Conservation (phyloP, 1,140 invertebrate species). For the Cyrtorhinus lividipennis region DNA sequence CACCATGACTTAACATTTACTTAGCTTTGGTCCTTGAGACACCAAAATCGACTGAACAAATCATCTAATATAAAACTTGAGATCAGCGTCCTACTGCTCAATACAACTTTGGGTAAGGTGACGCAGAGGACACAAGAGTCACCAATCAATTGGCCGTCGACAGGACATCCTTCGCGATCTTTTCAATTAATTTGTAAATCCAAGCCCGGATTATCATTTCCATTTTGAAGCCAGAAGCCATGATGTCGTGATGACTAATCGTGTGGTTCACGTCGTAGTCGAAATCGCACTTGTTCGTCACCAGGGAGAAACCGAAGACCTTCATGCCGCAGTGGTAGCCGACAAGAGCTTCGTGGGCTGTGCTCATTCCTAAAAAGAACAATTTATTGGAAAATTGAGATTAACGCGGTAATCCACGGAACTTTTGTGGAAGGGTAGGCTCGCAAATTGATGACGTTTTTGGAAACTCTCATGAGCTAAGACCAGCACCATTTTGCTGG, state of each 20-base stretch:
- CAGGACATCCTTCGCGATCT: no score
- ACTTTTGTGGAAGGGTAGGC: no score
- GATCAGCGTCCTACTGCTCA: no score
- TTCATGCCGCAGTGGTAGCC: constrained; percentile 81
- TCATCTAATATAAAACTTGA: background rate
- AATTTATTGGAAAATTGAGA: no score
- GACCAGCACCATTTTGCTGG: no score
- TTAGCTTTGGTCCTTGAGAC: background rate
- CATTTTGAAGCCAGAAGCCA: constrained; percentile 28
- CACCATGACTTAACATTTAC: no score
- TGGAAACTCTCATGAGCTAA: no score
- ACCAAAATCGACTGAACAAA: background rate
- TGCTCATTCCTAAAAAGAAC: constrained; percentile 27
- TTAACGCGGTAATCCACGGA: no score
- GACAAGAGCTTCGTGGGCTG: constrained; percentile 64
- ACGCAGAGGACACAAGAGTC: no score
- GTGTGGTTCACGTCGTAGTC: constrained; percentile 59
- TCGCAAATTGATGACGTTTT: no score
- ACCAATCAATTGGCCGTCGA: no score
- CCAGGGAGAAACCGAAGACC: constrained; percentile 79
- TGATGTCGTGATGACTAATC: constrained; percentile 79
- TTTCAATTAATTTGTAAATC: background rate
- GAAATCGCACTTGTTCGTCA: constrained; percentile 76
- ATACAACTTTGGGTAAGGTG: no score
- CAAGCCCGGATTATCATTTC: background rate